Evolutionary conservation across 2,797 vertebrate species (phyloP), one percentile per base, ranked within the genome.

Genomic region (Thaleichthys pacificus): DNA sequence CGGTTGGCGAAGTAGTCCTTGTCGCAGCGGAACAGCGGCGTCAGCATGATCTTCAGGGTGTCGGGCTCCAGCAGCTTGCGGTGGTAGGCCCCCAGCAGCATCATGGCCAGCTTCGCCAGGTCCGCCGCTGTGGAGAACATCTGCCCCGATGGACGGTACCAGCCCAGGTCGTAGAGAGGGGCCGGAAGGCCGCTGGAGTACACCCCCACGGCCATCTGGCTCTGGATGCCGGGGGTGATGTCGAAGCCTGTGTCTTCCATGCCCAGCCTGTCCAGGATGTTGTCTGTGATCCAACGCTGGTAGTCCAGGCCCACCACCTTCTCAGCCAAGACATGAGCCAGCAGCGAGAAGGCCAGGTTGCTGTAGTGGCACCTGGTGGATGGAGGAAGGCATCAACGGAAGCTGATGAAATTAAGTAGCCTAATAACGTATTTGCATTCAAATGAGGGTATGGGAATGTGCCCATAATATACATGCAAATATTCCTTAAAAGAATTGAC

Each of bases 171-270:
- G 0, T 98, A 98, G 22, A 98, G 94, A 0, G 96, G 96, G 0
- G 96, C 96, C 0, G 92, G 90, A 78, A 94, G 93, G 0, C 89
- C 95, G 0, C 93, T 96, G 77, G 93, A 57, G 0, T 99, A 98
- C 72, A 98, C 95, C 0, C 97, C 98, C 0, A 95, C 93, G 0
- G 96, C 96, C 92, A 97, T 88, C 81, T 96, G 95, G 15, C 88
- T 81, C 24, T 93, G 94, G 58, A 97, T 84, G 0, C 84, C 88
- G 0, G 94, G 88, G 0, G 91, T 94, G 77, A 97, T 87, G 69
- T 97, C 95, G 0, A 99, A 99, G 19, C 96, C 95, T 0, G 96
- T 98, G 90, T 98, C 96, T 77, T 95, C 96, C 97, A 99, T 96
- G 4, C 95, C 97, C 77, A 98, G 79, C 0, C 93, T 93, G 61